Evolutionary conservation across 2,113 vertebrate genomes (phyloP).

Genomic region (Monarcha castaneiventris): DNA sequence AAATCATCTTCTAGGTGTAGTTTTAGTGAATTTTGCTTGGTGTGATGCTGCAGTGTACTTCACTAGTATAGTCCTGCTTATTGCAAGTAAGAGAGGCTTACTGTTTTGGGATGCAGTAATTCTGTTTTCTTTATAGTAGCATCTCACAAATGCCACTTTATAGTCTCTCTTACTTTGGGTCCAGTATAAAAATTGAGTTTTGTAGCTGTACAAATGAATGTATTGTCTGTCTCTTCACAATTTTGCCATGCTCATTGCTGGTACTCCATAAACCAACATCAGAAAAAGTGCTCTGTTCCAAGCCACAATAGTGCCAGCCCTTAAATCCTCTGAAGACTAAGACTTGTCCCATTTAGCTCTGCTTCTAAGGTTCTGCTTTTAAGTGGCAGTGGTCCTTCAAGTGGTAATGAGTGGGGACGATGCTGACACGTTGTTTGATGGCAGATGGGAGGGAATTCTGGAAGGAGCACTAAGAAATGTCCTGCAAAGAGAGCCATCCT

Average conservation of each 20-base stretch:
- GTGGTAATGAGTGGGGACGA: background rate
- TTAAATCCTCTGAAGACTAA: background rate
- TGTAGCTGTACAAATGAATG: background rate
- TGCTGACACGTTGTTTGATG: background rate
- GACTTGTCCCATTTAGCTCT: background rate
- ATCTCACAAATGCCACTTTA: background rate
- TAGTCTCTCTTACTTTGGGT: background rate
- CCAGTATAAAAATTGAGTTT: background rate
- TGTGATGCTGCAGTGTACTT: background rate
- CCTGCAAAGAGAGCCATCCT: background rate
- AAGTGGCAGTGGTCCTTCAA: background rate
- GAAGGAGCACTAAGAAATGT: background rate
- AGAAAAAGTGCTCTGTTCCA: background rate
- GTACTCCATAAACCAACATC: background rate
- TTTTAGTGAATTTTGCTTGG: background rate
- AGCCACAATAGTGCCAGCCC: background rate
- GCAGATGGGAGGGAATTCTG: background rate
- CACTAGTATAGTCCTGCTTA: background rate
- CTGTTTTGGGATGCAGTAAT: background rate
- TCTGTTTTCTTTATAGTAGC: background rate
- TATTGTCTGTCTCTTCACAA: background rate
- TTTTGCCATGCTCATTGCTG: background rate
- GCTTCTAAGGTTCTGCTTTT: background rate
- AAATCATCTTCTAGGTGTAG: background rate
- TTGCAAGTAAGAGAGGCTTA: background rate